Percentiles rank a stretch among this genome's conserved stretches.
These are phyloP conservation scores for Microcebus tavaratra DNA, from an alignment of 2,113 vertebrate species.

Conservation along the genomic window DNA sequence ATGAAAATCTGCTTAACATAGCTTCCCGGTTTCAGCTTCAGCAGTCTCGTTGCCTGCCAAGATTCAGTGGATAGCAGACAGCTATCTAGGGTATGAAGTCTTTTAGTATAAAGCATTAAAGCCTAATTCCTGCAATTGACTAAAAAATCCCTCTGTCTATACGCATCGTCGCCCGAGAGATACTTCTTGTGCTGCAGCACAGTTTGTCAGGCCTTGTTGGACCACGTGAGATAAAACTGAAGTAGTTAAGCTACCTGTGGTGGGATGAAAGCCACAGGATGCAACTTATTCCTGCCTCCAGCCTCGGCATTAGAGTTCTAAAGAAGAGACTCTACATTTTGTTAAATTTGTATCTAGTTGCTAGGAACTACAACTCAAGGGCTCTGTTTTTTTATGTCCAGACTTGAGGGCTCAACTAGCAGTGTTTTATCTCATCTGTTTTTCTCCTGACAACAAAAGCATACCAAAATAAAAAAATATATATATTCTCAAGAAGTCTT, in stretches of 20 bases:
- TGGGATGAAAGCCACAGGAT: not conserved
- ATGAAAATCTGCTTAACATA: slow-evolving; percentile 41
- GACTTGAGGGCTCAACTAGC: slow-evolving; percentile 13
- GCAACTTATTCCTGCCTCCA: not conserved
- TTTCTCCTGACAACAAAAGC: slow-evolving; percentile 44
- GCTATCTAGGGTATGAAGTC: slow-evolving; percentile 60
- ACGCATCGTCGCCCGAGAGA: slow-evolving; percentile 63
- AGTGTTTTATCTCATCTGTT: slow-evolving; percentile 25
- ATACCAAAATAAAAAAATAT: not conserved
- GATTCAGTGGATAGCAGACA: slow-evolving; percentile 62
- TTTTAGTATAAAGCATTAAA: slow-evolving; percentile 79
- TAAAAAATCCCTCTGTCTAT: slow-evolving; percentile 79
- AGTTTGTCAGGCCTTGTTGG: slow-evolving; percentile 79
- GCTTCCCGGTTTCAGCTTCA: slow-evolving; percentile 44
- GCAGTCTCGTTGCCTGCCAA: slow-evolving; percentile 50
- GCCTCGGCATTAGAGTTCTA: slow-evolving; percentile 41
- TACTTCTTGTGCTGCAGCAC: not conserved
- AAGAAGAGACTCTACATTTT: not conserved
- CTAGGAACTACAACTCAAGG: slow-evolving; percentile 10
- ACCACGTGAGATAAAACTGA: slow-evolving; percentile 63
- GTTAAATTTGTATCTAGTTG: slow-evolving; percentile 45
- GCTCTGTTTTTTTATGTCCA: slow-evolving; percentile 11
- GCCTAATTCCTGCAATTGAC: slow-evolving; percentile 82
- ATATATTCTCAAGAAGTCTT: not conserved
- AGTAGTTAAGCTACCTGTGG: slow-evolving; percentile 19